Conservation (phyloP, 2,797 vertebrate genomes). For the Pseudochirops cupreus region DNA sequence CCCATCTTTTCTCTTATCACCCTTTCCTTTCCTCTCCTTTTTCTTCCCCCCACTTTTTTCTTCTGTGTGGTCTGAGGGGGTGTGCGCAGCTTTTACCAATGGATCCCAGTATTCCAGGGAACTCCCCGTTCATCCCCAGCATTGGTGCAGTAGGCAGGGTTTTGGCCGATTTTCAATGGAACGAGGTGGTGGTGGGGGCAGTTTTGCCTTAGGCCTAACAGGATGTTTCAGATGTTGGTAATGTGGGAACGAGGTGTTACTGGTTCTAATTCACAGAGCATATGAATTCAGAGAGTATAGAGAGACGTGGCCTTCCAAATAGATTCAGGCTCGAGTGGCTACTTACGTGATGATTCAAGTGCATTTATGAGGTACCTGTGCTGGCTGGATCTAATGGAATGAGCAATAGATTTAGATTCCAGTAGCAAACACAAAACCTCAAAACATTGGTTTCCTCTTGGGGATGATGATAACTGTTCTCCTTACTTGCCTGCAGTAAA, state of each 20-base stretch:
- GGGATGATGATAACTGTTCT: not conserved
- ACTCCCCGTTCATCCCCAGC: not conserved
- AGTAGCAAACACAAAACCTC: not conserved
- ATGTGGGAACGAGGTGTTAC: not conserved
- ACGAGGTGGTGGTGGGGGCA: not conserved
- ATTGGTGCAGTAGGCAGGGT: not conserved
- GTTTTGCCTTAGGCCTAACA: not conserved
- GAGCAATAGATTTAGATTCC: not conserved
- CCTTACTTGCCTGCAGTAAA: not conserved
- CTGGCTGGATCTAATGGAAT: not conserved
- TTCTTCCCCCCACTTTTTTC: not conserved
- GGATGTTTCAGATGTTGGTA: not conserved
- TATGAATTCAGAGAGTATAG: not conserved
- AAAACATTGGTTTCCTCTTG: not conserved
- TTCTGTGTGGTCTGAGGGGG: not conserved
- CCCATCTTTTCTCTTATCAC: not conserved
- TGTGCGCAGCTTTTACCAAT: not conserved
- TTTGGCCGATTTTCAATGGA: not conserved
- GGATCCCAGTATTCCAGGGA: not conserved
- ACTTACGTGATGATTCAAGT: not conserved
- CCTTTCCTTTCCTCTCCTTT: not conserved
- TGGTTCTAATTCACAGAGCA: not conserved
- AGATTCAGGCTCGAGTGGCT: not conserved
- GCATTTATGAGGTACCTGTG: not conserved
- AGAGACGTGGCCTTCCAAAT: constrained; percentile 40